phyloP scores from a whole-genome alignment of 2,797 vertebrate genomes.

The Spinus olivaceus region DNA sequence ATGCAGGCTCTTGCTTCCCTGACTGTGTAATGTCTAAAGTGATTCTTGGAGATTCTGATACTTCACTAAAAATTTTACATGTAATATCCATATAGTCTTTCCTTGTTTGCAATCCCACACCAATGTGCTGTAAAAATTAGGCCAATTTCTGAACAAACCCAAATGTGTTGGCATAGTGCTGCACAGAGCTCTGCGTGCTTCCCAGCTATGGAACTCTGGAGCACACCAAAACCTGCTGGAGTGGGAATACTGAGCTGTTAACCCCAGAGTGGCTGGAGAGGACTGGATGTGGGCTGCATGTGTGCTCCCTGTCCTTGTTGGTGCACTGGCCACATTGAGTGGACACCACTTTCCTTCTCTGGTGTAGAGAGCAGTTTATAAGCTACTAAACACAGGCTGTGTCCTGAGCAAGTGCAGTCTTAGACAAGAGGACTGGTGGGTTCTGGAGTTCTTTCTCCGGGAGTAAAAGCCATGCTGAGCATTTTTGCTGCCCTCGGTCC shows the following conservation, averaged over 20 bases:
- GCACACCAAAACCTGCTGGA: slow-evolving; percentile 1
- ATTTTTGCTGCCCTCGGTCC: background rate
- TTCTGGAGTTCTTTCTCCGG: background rate
- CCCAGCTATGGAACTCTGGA: background rate
- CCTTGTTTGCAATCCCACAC: background rate
- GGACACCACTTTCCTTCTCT: background rate
- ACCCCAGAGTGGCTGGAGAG: background rate
- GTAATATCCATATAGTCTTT: background rate
- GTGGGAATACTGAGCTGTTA: background rate
- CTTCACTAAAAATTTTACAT: background rate
- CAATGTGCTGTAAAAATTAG: background rate
- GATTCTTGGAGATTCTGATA: background rate
- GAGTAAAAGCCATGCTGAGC: background rate
- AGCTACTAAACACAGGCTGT: background rate
- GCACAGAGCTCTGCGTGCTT: background rate
- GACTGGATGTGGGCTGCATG: background rate
- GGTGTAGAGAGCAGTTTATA: background rate
- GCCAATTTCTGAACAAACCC: slow-evolving; percentile 53
- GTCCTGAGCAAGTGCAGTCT: background rate
- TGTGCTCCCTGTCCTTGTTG: background rate
- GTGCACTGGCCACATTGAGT: background rate
- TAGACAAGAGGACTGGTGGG: background rate
- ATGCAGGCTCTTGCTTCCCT: background rate
- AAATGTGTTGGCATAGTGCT: slow-evolving; percentile 28
- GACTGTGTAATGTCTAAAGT: background rate